A percentile compares a stretch with the other conserved stretches of the same genome.
These are phyloP conservation scores for Drosophila stalkeri DNA, from an alignment of 2,888 invertebrate species.

Conservation along the genomic window DNA sequence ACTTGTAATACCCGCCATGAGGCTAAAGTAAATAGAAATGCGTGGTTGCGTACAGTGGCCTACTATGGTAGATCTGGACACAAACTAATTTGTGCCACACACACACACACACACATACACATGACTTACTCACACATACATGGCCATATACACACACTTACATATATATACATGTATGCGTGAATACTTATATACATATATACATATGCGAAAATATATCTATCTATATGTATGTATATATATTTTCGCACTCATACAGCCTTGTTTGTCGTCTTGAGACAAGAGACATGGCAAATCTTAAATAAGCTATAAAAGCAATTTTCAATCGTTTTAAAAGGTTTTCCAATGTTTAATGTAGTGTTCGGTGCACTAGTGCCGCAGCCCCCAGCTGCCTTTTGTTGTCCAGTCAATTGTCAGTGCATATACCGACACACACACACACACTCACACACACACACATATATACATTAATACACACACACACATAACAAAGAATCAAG, in stretches of 20 bases:
- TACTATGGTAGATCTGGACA: constrained; percentile 85
- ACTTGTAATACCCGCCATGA: constrained; percentile 38
- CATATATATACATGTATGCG: constrained; percentile 11
- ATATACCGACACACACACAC: constrained; percentile 25
- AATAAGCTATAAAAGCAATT: constrained; percentile 65
- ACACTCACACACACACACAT: constrained; percentile 17
- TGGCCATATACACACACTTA: constrained; percentile 21
- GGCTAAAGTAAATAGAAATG: constrained; percentile 66
- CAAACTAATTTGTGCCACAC: constrained; percentile 58
- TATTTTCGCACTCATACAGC: constrained; percentile 25
- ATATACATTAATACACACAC: constrained; percentile 21
- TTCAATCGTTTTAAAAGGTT: constrained; percentile 69
- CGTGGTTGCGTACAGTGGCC: constrained; percentile 85
- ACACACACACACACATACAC: constrained; percentile 16
- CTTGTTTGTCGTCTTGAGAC: constrained; percentile 35
- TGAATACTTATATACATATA: neutral
- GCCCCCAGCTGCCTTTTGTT: constrained; percentile 10
- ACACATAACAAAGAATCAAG: constrained; percentile 27
- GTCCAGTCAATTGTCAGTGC: constrained; percentile 38
- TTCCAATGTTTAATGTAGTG: constrained; percentile 63
- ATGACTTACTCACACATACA: constrained; percentile 23
- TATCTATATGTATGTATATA: constrained; percentile 17
- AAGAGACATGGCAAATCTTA: constrained; percentile 50
- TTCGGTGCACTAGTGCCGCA: constrained; percentile 35
- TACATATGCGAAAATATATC: neutral